Percentiles rank a stretch among this genome's conserved stretches.
These are phyloP conservation scores for Hemiscyllium ocellatum DNA, from an alignment of 2,113 vertebrate genomes.

Conservation along the genomic window DNA sequence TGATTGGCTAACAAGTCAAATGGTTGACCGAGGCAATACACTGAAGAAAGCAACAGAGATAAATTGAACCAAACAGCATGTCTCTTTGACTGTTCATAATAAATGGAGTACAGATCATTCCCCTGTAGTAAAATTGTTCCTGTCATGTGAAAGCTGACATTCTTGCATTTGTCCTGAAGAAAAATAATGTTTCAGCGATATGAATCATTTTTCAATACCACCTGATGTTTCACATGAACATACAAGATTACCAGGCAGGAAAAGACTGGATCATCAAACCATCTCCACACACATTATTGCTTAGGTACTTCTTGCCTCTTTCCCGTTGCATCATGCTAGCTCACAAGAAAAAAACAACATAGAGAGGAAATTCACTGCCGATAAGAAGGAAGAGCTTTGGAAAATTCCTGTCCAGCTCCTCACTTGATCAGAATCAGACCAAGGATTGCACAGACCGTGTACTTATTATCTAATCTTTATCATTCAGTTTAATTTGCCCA, in stretches of 20 bases:
- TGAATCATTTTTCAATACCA: too few species aligned
- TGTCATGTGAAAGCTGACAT: too few species aligned
- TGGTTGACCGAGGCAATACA: too few species aligned
- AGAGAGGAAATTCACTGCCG: background rate
- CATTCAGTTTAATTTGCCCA: background rate
- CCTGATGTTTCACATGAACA: background rate
- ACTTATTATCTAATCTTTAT: background rate
- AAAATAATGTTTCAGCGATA: too few species aligned
- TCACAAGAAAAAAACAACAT: background rate
- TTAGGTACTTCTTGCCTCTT: background rate
- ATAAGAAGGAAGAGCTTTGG: background rate
- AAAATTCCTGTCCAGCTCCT: background rate
- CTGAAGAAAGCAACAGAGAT: too few species aligned
- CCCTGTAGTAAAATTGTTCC: too few species aligned
- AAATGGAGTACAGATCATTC: too few species aligned
- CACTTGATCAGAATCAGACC: background rate
- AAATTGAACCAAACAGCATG: too few species aligned
- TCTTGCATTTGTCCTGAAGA: too few species aligned
- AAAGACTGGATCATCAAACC: background rate
- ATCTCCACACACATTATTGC: background rate
- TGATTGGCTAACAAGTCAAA: too few species aligned
- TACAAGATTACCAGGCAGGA: background rate
- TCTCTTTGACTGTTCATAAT: too few species aligned
- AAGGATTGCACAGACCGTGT: background rate
- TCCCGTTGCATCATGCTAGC: background rate